These are phyloP conservation scores for Drosophila seclusa DNA, from an alignment of 2,888 invertebrate species.

Conservation along the genomic window DNA sequence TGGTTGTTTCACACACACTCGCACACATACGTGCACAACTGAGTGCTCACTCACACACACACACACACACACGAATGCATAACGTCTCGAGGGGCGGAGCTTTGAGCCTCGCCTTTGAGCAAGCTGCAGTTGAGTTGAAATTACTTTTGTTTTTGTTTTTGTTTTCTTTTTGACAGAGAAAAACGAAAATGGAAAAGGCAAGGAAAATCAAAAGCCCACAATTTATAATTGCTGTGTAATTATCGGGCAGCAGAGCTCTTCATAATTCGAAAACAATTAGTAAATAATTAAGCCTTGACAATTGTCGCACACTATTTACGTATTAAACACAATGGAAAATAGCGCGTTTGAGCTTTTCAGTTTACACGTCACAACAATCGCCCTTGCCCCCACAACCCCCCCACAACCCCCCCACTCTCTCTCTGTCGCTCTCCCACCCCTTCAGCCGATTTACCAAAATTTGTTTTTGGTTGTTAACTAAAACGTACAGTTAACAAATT, in stretches of 20 bases:
- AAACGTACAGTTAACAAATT: constrained; percentile 48
- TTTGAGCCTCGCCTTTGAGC: constrained; percentile 9
- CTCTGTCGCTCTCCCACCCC: neutral
- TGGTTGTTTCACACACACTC: constrained; percentile 50
- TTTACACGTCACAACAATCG: constrained; percentile 51
- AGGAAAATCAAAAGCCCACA: constrained; percentile 31
- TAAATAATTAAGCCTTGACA: constrained; percentile 72
- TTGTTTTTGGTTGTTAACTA: constrained; percentile 19
- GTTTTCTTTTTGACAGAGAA: neutral
- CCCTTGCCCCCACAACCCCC: neutral
- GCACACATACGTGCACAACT: neutral
- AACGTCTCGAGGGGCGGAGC: constrained; percentile 65
- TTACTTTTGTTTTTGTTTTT: constrained; percentile 5
- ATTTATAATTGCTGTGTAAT: constrained; percentile 67
- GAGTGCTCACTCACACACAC: constrained; percentile 18
- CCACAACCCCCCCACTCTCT: no score
- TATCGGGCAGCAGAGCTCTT: constrained; percentile 69
- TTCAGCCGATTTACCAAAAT: constrained; percentile 4
- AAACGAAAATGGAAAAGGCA: constrained; percentile 29
- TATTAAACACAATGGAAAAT: constrained; percentile 30
- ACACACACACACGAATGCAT: constrained; percentile 1
- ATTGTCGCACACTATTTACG: constrained; percentile 56
- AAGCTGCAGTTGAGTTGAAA: constrained; percentile 25
- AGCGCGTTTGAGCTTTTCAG: constrained; percentile 39
- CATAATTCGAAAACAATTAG: constrained; percentile 76